Percentiles rank a stretch among this genome's conserved stretches.
Conservation (phyloP, 1,140 invertebrate genomes). For the Argopecten irradians region DNA sequence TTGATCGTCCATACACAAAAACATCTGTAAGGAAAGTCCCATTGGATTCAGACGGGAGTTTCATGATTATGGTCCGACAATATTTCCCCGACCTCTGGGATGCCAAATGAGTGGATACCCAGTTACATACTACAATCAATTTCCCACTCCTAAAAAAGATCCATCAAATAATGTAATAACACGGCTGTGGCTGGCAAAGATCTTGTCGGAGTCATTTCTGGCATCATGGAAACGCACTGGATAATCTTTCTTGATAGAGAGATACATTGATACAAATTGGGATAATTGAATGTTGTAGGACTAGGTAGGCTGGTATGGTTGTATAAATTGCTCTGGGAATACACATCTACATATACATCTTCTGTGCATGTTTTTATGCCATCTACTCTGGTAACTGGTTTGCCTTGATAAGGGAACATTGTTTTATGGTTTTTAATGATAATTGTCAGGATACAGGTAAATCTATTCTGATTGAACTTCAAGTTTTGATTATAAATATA, state of each 20-base stretch:
- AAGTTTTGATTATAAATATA: background rate
- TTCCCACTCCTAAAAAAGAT: background rate
- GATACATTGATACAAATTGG: background rate
- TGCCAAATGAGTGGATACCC: background rate
- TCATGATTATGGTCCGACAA: background rate
- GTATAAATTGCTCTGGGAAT: background rate
- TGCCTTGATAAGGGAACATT: background rate
- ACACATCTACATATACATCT: background rate
- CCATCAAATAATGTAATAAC: background rate
- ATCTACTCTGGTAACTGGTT: background rate
- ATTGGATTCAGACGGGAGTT: background rate
- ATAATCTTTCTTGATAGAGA: background rate
- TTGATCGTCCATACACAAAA: background rate
- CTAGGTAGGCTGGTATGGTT: background rate
- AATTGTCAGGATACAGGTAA: conserved; percentile 7
- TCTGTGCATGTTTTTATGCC: background rate
- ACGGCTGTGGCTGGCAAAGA: background rate
- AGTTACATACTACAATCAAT: background rate
- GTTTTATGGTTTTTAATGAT: conserved; percentile 3
- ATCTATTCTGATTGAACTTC: background rate
- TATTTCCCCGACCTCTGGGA: background rate
- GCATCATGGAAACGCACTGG: background rate
- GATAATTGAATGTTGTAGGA: background rate
- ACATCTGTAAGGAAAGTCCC: background rate
- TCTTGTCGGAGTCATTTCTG: background rate